A percentile compares a stretch with the other conserved stretches of the same genome.
Conservation (phyloP, 1,140 invertebrate species). For the Drusus annulatus region DNA sequence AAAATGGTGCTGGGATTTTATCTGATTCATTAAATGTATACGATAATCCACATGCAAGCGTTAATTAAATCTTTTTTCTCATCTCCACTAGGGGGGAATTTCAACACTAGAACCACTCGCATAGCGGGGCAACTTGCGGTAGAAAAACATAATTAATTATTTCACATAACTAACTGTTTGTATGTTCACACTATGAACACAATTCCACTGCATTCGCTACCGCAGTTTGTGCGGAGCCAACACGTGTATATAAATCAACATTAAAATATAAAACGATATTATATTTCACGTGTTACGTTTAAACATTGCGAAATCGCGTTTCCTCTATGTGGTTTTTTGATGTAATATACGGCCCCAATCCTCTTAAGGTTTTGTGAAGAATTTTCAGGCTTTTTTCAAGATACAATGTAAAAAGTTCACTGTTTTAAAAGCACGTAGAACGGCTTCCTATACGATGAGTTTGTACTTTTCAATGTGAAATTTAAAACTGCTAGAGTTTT, state of each 20-base stretch:
- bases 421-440: not conserved
- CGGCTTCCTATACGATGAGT: not conserved
- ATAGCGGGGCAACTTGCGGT: not conserved
- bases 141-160: not conserved
- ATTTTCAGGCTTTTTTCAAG: not conserved
- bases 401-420: not conserved
- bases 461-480: not conserved
- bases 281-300: not conserved
- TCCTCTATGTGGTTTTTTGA: not conserved
- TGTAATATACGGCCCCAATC: no score
- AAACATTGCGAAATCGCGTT: conserved; percentile 1
- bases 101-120: not conserved
- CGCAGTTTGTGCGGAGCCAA: not conserved
- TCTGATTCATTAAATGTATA: no score
- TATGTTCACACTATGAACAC: no score
- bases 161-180: not conserved
- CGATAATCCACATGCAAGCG: no score
- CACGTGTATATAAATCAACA: no score
- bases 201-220: not conserved
- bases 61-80: no score
- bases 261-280: no score
- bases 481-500: not conserved
- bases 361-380: no score
- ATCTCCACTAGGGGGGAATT: no score
- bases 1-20: no score